These are phyloP conservation scores for Rhinogobius similis DNA, from an alignment of 2,113 vertebrate species.

Conservation along the genomic window DNA sequence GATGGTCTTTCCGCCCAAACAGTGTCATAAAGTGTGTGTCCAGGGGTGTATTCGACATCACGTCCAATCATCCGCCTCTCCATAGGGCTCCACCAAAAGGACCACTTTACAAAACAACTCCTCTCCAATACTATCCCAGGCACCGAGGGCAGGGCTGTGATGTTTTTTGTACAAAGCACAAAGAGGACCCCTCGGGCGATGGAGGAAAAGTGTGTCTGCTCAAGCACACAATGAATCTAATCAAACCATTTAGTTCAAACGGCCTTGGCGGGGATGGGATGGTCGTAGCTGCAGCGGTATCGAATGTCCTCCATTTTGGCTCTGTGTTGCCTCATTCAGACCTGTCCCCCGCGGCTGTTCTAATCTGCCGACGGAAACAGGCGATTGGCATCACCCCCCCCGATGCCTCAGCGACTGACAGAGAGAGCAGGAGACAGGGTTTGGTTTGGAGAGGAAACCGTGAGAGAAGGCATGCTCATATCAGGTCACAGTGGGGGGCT, in stretches of 20 bases:
- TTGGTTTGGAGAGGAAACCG: constrained; percentile 30
- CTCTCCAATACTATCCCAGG: constrained; percentile 33
- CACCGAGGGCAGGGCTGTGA: constrained; percentile 28
- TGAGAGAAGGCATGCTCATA: constrained; percentile 31
- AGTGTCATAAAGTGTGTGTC: constrained; percentile 27
- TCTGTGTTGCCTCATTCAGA: constrained; percentile 15
- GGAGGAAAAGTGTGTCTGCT: constrained; percentile 22
- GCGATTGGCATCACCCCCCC: constrained; percentile 21
- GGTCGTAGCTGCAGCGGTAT: constrained; percentile 10
- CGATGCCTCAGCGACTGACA: constrained; percentile 11
- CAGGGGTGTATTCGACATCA: constrained; percentile 27
- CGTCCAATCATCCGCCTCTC: constrained; percentile 55
- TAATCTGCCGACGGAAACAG: constrained; percentile 57
- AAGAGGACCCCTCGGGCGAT: constrained; percentile 3
- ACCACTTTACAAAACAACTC: constrained; percentile 49
- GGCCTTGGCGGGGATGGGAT: constrained; percentile 32
- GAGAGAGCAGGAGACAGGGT: constrained; percentile 9
- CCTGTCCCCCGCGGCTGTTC: constrained; percentile 50
- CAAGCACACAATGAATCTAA: constrained; percentile 52
- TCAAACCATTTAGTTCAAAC: constrained; percentile 49
- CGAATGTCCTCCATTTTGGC: constrained; percentile 35
- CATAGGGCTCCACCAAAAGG: constrained; percentile 28
- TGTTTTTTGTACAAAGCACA: constrained; percentile 42
- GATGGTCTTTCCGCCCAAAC: constrained; percentile 36
- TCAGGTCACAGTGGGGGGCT: constrained; percentile 36